Evolutionary conservation across 2,888 invertebrate genomes (phyloP), one percentile per base, ranked within the genome.

Genomic region (Oscheius sp.): DNA sequence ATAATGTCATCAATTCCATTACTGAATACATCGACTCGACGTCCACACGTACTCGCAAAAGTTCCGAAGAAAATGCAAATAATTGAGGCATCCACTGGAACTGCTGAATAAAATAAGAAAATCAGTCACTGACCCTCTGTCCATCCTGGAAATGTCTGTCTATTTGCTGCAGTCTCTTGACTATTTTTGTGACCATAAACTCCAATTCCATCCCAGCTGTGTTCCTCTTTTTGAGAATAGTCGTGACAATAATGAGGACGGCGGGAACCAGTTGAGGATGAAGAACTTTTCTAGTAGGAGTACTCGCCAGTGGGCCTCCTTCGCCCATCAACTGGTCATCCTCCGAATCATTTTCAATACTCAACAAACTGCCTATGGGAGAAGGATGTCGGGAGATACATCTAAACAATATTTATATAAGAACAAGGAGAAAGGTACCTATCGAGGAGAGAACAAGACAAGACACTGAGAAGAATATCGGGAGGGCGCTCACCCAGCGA

Each of bases 311-410:
- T 21, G 61, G 63, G 45, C 69, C 68, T 16, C 73, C 73, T 25
- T 73, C 73, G 46, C 73, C 73, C 73, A 73, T 73, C 59, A 73
- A 18, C 21, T 55, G 69, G 43, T 69, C 73, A 46, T 73, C 73
- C 41, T 73, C 73, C 46, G 73, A 73, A 35, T 73, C 69, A 7
- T 68, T 56, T 46, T 73, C 73, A 0, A 72, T 53, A 29, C 66
- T 72, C 29, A 52, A n/a, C 12, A 72, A 25, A 45, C 72, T 72
- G 25, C 72, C 72, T 23, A 72, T 18, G 1, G 64, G 53, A 13
- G 72, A 55, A 27, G 72, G 72, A 46, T 43, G 55, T 2, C 72
- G 72, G 18, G 72, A 66, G 43, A 72, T 52, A 25, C 72, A 72
- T 45, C 72, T 72, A 41, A 55, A 66, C 53, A 2, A 61, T 18